These are phyloP conservation scores for Fukomys damarensis DNA, from an alignment of 2,113 vertebrate genomes.

Conservation along the genomic window DNA sequence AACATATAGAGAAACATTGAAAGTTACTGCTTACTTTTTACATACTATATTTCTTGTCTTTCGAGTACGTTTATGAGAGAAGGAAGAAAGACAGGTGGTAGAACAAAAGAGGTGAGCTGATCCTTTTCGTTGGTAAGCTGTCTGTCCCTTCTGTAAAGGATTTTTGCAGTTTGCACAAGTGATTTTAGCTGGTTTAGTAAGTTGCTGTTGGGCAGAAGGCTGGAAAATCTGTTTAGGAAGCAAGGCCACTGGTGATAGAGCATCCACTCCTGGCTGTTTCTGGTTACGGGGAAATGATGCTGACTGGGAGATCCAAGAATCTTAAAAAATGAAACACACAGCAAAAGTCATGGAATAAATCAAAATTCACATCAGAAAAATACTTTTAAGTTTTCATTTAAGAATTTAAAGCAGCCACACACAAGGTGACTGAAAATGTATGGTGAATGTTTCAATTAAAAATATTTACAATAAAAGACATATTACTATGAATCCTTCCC, in stretches of 20 bases:
- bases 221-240: slow-evolving; percentile 95
- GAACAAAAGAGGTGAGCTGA: slow-evolving; percentile 98
- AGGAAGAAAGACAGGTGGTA: slow-evolving; percentile 96
- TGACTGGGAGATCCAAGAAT: slow-evolving; percentile 98
- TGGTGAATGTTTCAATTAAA: background rate
- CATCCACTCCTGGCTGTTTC: slow-evolving; percentile 94
- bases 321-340: slow-evolving; percentile 86
- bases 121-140: slow-evolving; percentile 98
- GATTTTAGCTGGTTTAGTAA: slow-evolving; percentile 94
- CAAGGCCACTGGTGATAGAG: slow-evolving; percentile 93
- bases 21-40: slow-evolving; percentile 92
- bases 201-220: slow-evolving; percentile 90
- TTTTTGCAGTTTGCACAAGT: slow-evolving; percentile 98
- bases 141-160: slow-evolving; percentile 98
- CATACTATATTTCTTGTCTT: slow-evolving; percentile 96
- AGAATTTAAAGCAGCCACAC: background rate
- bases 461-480: background rate
- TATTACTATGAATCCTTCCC: background rate
- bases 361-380: slow-evolving; percentile 22
- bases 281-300: slow-evolving; percentile 97
- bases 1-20: background rate
- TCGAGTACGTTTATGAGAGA: slow-evolving; percentile 95
- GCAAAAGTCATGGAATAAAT: slow-evolving; percentile 61
- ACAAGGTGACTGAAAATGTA: background rate
- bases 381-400: slow-evolving; percentile 43